phyloP scores from a whole-genome alignment of 64 coral and sea anemone species.

The Anthopleura sola region DNA sequence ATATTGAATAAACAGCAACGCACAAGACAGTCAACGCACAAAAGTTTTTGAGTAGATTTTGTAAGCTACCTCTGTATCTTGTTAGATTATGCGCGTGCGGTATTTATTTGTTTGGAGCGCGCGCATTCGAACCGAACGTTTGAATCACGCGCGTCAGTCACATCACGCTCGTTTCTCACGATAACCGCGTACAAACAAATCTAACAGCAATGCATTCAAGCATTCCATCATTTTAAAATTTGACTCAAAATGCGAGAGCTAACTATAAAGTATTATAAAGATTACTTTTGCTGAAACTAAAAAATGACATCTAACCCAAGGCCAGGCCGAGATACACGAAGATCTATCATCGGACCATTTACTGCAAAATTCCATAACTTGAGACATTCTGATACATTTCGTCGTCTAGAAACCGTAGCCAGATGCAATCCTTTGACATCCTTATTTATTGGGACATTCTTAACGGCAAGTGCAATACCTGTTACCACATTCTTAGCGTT shows the following conservation, averaged over 20 bases:
- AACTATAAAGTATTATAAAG: not conserved
- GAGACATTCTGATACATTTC: not conserved
- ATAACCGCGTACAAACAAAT: not conserved
- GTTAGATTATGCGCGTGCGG: too few species aligned
- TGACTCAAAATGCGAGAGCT: not conserved
- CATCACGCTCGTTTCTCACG: not conserved
- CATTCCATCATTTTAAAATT: not conserved
- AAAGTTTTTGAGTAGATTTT: too few species aligned
- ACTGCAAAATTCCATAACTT: not conserved
- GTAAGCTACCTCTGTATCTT: too few species aligned
- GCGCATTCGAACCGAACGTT: not conserved
- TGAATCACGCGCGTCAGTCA: not conserved
- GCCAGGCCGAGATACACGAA: not conserved
- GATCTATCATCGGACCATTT: not conserved
- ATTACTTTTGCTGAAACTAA: not conserved
- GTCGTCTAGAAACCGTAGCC: not conserved
- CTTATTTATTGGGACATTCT: constrained; percentile 12
- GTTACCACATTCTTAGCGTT: not conserved
- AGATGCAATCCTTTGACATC: not conserved
- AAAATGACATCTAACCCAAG: not conserved
- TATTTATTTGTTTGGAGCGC: not conserved
- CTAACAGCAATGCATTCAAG: not conserved
- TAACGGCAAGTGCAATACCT: constrained; percentile 13
- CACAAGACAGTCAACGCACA: too few species aligned
- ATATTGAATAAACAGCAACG: too few species aligned